Evolutionary conservation across 2,113 vertebrate genomes (phyloP).

Genomic region (Empidonax alnorum): DNA sequence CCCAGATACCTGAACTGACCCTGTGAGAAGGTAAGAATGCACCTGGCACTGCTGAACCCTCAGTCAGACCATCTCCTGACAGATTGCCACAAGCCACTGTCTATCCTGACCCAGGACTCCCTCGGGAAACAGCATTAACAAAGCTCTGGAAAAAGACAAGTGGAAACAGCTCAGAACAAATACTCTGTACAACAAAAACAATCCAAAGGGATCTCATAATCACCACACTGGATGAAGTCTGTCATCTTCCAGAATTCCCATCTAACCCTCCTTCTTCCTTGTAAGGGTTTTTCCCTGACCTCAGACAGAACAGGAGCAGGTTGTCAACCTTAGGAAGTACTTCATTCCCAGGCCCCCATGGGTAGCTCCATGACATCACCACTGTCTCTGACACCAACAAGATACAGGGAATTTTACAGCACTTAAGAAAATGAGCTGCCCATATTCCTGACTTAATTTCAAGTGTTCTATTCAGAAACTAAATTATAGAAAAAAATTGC

Average conservation of each 20-base stretch:
- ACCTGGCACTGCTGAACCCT: not conserved
- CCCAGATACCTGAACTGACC: not conserved
- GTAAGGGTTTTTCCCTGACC: not conserved
- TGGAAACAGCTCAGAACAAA: not conserved
- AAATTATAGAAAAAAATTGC: not conserved
- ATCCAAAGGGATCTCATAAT: not conserved
- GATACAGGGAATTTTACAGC: not conserved
- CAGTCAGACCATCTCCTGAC: not conserved
- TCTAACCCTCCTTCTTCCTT: not conserved
- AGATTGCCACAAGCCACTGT: not conserved
- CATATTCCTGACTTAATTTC: not conserved
- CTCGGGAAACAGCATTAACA: not conserved
- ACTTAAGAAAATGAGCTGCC: not conserved
- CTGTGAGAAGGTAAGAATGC: not conserved
- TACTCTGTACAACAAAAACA: not conserved
- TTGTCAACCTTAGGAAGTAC: not conserved
- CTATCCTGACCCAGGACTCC: not conserved
- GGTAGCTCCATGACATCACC: not conserved
- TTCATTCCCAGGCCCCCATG: not conserved
- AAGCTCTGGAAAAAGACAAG: not conserved
- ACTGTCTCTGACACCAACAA: not conserved
- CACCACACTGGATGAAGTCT: not conserved
- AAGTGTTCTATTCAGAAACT: not conserved
- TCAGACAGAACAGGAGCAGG: not conserved
- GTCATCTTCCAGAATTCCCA: not conserved